Evolutionary conservation across 2,797 vertebrate genomes (phyloP).

Genomic region (Podargus strigoides): DNA sequence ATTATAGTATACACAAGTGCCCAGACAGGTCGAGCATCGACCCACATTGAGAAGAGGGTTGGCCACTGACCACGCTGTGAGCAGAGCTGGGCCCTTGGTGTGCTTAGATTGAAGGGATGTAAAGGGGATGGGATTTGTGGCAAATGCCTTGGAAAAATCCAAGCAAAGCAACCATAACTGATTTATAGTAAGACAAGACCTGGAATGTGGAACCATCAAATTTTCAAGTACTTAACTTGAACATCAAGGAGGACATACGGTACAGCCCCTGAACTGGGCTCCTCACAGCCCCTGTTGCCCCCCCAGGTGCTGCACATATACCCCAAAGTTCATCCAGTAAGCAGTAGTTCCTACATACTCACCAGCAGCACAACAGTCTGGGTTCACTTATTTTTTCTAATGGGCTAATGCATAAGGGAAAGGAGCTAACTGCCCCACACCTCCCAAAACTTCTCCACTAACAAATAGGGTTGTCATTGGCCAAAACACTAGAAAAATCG

Average conservation of each 20-base stretch:
- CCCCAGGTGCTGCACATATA: not conserved
- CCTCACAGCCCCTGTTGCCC: not conserved
- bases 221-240: not conserved
- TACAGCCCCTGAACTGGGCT: not conserved
- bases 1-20: not conserved
- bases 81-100: not conserved
- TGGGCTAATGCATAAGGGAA: not conserved
- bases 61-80: not conserved
- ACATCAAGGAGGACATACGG: not conserved
- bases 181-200: not conserved
- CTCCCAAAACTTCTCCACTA: not conserved
- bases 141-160: not conserved
- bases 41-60: not conserved
- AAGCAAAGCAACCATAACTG: not conserved
- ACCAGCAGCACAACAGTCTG: not conserved
- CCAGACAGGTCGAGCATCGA: rapidly evolving
- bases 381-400: not conserved
- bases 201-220: not conserved
- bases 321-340: not conserved
- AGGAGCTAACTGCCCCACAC: not conserved
- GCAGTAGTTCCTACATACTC: not conserved
- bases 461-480: not conserved
- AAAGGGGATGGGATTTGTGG: not conserved
- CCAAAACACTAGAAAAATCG: not conserved
- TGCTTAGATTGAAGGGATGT: not conserved